phyloP scores from a whole-genome alignment of 2,888 invertebrate species.

The Dicyrtoma fusca region DNA sequence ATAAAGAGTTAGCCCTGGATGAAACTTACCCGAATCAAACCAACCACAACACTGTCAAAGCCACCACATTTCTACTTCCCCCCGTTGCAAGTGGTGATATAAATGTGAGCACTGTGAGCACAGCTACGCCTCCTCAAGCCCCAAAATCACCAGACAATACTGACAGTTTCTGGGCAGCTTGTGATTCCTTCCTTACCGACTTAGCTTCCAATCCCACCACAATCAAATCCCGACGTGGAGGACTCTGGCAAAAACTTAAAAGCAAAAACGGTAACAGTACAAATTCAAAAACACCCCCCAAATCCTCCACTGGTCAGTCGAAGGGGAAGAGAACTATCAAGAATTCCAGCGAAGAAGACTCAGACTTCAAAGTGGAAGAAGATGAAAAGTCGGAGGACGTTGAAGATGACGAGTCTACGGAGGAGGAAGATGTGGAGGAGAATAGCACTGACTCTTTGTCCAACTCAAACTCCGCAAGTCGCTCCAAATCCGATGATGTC shows the following conservation, averaged over 20 bases:
- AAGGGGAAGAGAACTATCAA: conserved; percentile 42
- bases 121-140: conserved; percentile 18
- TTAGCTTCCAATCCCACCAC: conserved; percentile 53
- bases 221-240: conserved; percentile 55
- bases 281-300: conserved; percentile 36
- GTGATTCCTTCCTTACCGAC: conserved; percentile 55
- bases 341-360: conserved; percentile 63
- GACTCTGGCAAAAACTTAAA: conserved; percentile 53
- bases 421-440: conserved; percentile 37
- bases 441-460: conserved; percentile 42
- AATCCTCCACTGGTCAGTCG: neutral
- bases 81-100: neutral
- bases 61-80: too few species aligned
- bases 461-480: conserved; percentile 23
- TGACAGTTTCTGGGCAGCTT: conserved; percentile 55
- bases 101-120: neutral
- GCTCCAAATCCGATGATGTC: conserved; percentile 21
- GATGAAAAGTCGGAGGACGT: conserved; percentile 25
- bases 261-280: conserved; percentile 19
- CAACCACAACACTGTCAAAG: neutral
- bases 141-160: conserved; percentile 40
- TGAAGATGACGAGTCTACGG: too few species aligned
- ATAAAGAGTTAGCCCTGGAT: neutral
- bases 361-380: conserved; percentile 64
- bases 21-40: neutral